Conservation (phyloP, 2,113 vertebrate genomes). For the Bungarus multicinctus region DNA sequence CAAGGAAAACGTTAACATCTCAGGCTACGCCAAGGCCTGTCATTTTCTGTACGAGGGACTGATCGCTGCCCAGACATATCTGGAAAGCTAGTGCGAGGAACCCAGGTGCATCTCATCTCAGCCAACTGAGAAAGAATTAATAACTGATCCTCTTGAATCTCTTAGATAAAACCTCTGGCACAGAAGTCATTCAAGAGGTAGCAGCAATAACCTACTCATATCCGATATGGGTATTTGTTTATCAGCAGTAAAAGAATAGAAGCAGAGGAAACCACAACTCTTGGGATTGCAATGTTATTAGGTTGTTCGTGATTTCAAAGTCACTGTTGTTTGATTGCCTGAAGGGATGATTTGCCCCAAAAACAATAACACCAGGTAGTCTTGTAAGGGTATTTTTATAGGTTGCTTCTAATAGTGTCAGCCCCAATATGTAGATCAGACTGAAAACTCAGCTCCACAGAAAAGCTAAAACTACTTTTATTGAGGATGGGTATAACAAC, state of each 20-base stretch:
- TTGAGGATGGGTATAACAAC: background rate
- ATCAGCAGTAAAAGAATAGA: background rate
- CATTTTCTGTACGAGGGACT: background rate
- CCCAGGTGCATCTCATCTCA: background rate
- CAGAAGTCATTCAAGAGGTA: background rate
- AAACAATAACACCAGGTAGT: background rate
- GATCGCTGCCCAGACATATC: background rate
- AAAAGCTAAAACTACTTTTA: background rate
- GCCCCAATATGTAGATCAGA: background rate
- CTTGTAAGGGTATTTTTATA: background rate
- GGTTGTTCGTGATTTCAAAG: background rate
- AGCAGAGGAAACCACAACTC: background rate
- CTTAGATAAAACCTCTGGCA: background rate
- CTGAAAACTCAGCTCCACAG: background rate
- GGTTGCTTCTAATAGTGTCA: background rate
- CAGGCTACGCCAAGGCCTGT: background rate
- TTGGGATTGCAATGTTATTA: background rate
- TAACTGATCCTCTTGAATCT: background rate
- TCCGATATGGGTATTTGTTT: background rate
- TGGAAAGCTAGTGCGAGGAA: background rate
- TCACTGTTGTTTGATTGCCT: background rate
- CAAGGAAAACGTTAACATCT: background rate
- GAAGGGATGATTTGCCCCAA: background rate
- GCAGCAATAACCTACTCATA: background rate
- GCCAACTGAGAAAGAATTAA: background rate